phyloP scores from a whole-genome alignment of 2,797 vertebrate species.

The Vespertilio murinus region DNA sequence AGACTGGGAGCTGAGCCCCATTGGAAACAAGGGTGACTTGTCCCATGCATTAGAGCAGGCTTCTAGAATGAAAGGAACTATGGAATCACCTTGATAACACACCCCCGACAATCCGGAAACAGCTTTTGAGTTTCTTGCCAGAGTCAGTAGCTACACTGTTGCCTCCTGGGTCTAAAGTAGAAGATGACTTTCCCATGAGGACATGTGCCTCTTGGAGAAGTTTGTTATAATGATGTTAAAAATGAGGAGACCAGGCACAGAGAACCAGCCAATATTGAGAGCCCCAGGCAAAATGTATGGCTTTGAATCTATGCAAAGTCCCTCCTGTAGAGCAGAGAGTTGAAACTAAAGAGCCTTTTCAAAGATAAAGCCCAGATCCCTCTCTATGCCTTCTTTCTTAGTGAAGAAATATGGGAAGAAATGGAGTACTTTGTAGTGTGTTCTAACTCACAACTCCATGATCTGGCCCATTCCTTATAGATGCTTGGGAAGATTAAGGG shows the following conservation, averaged over 20 bases:
- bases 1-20: not conserved
- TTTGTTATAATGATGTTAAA: not conserved
- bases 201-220: not conserved
- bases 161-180: not conserved
- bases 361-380: not conserved
- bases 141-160: not conserved
- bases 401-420: not conserved
- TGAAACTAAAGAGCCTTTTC: not conserved
- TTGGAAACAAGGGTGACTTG: not conserved
- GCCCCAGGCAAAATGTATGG: not conserved
- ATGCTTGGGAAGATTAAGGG: not conserved
- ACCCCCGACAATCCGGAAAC: not conserved
- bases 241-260: not conserved
- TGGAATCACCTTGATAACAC: not conserved
- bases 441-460: not conserved
- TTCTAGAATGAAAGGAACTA: not conserved
- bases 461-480: not conserved
- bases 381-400: not conserved
- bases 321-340: not conserved
- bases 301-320: not conserved
- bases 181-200: not conserved
- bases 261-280: not conserved
- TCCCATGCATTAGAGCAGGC: not conserved
- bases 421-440: not conserved
- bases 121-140: not conserved